Percentiles rank a stretch among this genome's conserved stretches.
phyloP scores from a whole-genome alignment of 2,888 invertebrate genomes.

The Hybos culiciformis region DNA sequence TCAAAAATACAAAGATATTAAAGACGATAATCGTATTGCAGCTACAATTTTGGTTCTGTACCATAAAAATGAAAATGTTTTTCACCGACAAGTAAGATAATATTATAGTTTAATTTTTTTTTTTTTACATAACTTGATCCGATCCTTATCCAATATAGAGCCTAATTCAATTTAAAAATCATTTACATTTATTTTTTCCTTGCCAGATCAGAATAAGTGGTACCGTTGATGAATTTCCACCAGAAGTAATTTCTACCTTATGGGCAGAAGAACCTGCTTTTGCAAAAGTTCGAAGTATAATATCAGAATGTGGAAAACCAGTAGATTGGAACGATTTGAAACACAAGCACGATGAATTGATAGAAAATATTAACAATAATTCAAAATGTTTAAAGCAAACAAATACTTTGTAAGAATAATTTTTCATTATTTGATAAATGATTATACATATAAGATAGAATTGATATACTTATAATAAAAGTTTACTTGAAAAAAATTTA shows the following conservation, averaged over 20 bases:
- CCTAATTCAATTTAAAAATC: neutral
- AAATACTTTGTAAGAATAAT: constrained; percentile 22
- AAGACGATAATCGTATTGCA: constrained; percentile 21
- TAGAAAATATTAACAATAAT: constrained; percentile 17
- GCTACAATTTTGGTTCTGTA: constrained; percentile 19
- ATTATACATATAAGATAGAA: too few species aligned
- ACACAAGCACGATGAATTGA: constrained; percentile 19
- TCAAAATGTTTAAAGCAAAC: constrained; percentile 19
- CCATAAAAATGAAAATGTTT: neutral
- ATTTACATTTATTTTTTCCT: neutral
- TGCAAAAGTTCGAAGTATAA: constrained; percentile 24
- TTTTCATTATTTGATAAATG: too few species aligned
- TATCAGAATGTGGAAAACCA: constrained; percentile 27
- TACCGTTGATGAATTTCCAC: constrained; percentile 22
- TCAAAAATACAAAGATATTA: constrained; percentile 25
- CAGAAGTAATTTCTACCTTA: constrained; percentile 16
- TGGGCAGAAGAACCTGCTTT: constrained; percentile 25
- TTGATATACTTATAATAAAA: too few species aligned
- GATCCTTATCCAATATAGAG: too few species aligned
- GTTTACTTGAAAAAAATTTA: constrained; percentile 15
- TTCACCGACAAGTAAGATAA: constrained; percentile 8
- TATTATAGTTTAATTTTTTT: too few species aligned
- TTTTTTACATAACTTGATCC: too few species aligned
- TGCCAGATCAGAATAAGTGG: constrained; percentile 20
- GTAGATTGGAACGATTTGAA: constrained; percentile 18